Evolutionary conservation across 2,888 invertebrate species (phyloP).

Genomic region (Stenodera caucasica): DNA sequence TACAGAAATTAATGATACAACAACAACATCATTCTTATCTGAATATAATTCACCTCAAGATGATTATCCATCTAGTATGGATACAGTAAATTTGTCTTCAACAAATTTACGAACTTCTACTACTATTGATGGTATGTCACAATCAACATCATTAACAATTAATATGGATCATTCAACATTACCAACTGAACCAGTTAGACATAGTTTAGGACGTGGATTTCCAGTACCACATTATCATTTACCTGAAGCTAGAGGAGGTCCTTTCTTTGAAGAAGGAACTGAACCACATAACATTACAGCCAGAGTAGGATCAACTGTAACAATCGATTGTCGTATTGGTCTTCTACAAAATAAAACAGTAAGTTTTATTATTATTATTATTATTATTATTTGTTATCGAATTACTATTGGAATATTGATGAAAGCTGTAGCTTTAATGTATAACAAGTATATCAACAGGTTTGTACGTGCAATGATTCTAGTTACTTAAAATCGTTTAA

Average conservation of each 20-base stretch:
- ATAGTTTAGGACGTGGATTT: slow-evolving; percentile 44
- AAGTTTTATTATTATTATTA: slow-evolving; percentile 40
- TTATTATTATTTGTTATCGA: background rate
- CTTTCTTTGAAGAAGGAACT: slow-evolving; percentile 64
- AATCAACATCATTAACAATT: slow-evolving; percentile 12
- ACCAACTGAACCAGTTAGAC: slow-evolving; percentile 40
- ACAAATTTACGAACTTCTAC: slow-evolving; percentile 13
- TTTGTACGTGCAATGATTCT: background rate
- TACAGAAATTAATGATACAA: slow-evolving; percentile 7
- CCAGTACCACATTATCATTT: slow-evolving; percentile 55
- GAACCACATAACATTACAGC: slow-evolving; percentile 61
- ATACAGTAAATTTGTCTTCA: slow-evolving; percentile 17
- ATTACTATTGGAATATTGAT: background rate
- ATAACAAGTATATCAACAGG: slow-evolving; percentile 15
- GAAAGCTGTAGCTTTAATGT: background rate
- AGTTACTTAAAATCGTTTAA: background rate
- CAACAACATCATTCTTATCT: slow-evolving; percentile 13
- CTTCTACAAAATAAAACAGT: slow-evolving; percentile 65
- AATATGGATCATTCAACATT: slow-evolving; percentile 12
- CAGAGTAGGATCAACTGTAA: slow-evolving; percentile 61
- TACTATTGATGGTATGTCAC: slow-evolving; percentile 5
- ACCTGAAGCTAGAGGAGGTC: slow-evolving; percentile 61
- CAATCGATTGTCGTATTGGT: slow-evolving; percentile 63
- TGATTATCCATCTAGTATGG: slow-evolving; percentile 12
- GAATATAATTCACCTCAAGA: slow-evolving; percentile 16